Evolutionary conservation across 2,113 vertebrate genomes (phyloP).

Genomic region (Lampris megalopsis): DNA sequence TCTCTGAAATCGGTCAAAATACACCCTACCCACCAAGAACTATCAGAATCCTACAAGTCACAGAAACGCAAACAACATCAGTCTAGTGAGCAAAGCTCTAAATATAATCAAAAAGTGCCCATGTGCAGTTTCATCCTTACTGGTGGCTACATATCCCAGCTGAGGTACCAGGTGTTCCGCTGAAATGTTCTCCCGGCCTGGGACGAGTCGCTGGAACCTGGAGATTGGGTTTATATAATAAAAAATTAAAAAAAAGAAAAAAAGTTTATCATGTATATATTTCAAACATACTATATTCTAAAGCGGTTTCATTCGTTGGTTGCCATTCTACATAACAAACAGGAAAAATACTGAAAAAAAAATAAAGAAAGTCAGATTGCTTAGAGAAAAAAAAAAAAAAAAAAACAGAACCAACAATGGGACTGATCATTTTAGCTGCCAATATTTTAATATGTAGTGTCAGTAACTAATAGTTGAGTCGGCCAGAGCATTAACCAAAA

Average conservation of each 20-base stretch:
- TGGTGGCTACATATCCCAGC: slow-evolving; percentile 95
- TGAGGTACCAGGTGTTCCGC: slow-evolving; percentile 95
- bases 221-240: slow-evolving; percentile 41
- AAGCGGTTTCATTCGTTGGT: too few species aligned
- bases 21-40: too few species aligned
- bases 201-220: slow-evolving; percentile 93
- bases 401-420: too few species aligned
- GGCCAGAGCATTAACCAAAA: too few species aligned
- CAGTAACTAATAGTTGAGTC: too few species aligned
- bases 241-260: background rate
- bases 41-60: background rate
- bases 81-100: background rate
- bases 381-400: background rate
- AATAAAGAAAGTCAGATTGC: background rate
- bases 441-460: background rate
- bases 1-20: too few species aligned
- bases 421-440: too few species aligned
- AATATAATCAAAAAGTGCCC: background rate
- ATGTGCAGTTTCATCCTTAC: slow-evolving; percentile 75
- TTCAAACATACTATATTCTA: background rate
- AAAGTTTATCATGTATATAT: background rate
- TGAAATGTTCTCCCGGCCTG: slow-evolving; percentile 93
- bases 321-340: too few species aligned
- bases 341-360: too few species aligned
- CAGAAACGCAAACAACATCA: background rate